Evolutionary conservation across 64 coral and sea anemone species (phyloP).

Genomic region (Montipora cactus): DNA sequence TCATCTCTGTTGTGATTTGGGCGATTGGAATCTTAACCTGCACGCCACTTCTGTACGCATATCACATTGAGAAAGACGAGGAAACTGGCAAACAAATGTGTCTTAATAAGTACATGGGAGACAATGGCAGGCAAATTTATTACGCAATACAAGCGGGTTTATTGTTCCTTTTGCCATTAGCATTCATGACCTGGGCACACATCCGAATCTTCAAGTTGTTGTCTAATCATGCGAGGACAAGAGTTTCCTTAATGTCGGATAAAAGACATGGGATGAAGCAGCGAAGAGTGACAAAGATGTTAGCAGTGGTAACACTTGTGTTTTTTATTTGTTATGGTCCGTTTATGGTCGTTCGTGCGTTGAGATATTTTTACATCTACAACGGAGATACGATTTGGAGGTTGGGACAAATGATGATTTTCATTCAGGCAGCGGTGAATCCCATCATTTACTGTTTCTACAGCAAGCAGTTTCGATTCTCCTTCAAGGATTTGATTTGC

Average conservation of each 20-base stretch:
- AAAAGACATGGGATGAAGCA: slow-evolving; percentile 31
- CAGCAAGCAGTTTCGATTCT: slow-evolving; percentile 75
- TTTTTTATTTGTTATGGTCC: slow-evolving; percentile 86
- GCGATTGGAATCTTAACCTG: slow-evolving; percentile 42
- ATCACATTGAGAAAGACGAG: slow-evolving; percentile 30
- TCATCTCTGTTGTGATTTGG: slow-evolving; percentile 69
- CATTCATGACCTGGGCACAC: slow-evolving; percentile 74
- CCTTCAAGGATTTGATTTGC: slow-evolving; percentile 51
- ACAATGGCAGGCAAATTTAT: slow-evolving; percentile 81
- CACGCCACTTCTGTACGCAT: slow-evolving; percentile 77
- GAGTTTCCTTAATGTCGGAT: neutral
- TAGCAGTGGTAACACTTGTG: slow-evolving; percentile 69
- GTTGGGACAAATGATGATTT: slow-evolving; percentile 85
- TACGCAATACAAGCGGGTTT: slow-evolving; percentile 76
- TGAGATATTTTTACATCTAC: slow-evolving; percentile 80
- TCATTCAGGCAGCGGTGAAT: slow-evolving; percentile 82
- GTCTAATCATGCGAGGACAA: slow-evolving; percentile 6
- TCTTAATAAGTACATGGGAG: slow-evolving; percentile 65
- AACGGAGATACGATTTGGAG: slow-evolving; percentile 62
- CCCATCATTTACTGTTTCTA: slow-evolving; percentile 93
- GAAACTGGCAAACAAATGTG: slow-evolving; percentile 25
- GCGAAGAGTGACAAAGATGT: slow-evolving; percentile 75
- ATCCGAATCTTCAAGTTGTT: slow-evolving; percentile 58
- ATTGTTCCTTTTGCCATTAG: slow-evolving; percentile 66
- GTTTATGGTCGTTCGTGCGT: slow-evolving; percentile 62